phyloP scores from a whole-genome alignment of 2,797 vertebrate genomes.

The Clarias pachynema region DNA sequence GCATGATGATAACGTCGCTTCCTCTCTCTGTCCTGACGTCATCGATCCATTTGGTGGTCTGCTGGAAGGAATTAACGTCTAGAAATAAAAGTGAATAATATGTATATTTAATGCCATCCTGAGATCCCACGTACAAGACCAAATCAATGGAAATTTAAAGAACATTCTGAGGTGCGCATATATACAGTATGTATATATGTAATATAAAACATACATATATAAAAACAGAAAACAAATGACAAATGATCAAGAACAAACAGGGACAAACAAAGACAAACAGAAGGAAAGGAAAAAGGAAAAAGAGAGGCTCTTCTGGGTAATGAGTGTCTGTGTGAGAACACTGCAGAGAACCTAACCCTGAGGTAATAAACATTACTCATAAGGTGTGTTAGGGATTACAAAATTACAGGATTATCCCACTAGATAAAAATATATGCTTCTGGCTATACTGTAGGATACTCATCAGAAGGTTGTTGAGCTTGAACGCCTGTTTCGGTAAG shows the following conservation, averaged over 20 bases:
- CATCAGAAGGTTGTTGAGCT: background rate
- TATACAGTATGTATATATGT: background rate
- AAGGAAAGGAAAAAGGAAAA: slow-evolving; percentile 16
- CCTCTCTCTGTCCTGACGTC: slow-evolving; percentile 98
- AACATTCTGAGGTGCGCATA: background rate
- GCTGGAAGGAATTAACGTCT: slow-evolving; percentile 99
- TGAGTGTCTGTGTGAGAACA: background rate
- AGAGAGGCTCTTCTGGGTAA: background rate
- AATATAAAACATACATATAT: background rate
- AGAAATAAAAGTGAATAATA: slow-evolving; percentile 51
- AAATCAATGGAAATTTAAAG: background rate
- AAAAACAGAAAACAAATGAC: slow-evolving; percentile 5
- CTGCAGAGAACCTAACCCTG: background rate
- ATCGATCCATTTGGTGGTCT: slow-evolving; percentile 99
- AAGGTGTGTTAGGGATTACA: slow-evolving; percentile 31
- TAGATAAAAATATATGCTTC: background rate
- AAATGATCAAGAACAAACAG: slow-evolving; percentile 4
- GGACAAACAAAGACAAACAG: background rate
- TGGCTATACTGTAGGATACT: background rate
- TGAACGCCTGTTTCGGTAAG: background rate
- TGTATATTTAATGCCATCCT: background rate
- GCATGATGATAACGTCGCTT: slow-evolving; percentile 98
- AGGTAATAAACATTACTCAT: slow-evolving; percentile 4
- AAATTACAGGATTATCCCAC: slow-evolving; percentile 1
- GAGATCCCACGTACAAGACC: slow-evolving; percentile 15